Conservation (phyloP, 2,888 invertebrate species). For the Chrysodeixis includens region DNA sequence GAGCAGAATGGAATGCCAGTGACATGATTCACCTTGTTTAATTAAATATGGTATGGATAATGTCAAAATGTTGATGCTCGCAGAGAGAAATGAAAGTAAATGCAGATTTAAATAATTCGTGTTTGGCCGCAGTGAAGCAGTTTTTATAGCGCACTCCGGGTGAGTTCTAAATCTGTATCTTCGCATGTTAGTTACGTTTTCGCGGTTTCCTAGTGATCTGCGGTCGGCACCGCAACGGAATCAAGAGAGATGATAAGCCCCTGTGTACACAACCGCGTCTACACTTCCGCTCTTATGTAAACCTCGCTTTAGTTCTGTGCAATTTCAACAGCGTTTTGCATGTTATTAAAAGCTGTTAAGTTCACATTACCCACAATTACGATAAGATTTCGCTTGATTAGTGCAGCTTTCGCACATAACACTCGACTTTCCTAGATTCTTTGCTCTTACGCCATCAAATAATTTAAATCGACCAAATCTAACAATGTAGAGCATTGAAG, state of each 20-base stretch:
- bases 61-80: no score
- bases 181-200: conserved; percentile 31
- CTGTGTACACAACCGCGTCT: conserved; percentile 20
- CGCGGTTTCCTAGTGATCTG: conserved; percentile 50
- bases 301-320: conserved; percentile 23
- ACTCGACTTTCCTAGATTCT: not conserved
- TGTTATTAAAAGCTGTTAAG: conserved; percentile 39
- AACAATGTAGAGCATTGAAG: conserved; percentile 32
- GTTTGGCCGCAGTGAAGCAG: not conserved
- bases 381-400: conserved; percentile 33
- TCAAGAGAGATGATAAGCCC: conserved; percentile 31
- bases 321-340: conserved; percentile 41
- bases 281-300: conserved; percentile 54
- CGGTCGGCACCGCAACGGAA: conserved; percentile 33
- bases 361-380: conserved; percentile 31
- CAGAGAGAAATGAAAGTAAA: not conserved
- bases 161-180: conserved; percentile 28
- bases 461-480: conserved; percentile 6
- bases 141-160: conserved; percentile 10
- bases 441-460: not conserved
- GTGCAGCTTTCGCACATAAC: conserved; percentile 17
- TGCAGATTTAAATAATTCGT: not conserved
- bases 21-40: no score
- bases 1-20: not conserved
- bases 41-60: no score